phyloP scores from a whole-genome alignment of 2,797 vertebrate species.

The Phoebastria nigripes region DNA sequence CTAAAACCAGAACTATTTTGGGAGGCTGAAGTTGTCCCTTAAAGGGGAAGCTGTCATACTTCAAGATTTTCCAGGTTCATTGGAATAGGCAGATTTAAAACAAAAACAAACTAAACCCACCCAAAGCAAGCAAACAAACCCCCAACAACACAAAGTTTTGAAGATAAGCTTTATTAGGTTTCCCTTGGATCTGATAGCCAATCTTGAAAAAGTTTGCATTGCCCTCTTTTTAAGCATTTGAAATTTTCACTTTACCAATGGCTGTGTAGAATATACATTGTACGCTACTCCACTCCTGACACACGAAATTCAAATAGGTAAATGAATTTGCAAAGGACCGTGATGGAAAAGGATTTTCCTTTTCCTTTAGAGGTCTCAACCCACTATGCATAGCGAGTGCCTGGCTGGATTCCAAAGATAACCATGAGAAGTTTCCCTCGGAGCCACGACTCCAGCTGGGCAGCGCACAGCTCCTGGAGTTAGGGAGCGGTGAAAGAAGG shows the following conservation, averaged over 20 bases:
- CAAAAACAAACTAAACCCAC: accelerated
- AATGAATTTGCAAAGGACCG: neutral
- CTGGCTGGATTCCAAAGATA: neutral
- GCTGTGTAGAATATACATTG: neutral
- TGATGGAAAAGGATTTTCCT: neutral
- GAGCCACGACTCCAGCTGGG: accelerated
- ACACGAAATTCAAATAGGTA: neutral
- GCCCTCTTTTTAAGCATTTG: neutral
- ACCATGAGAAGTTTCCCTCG: neutral
- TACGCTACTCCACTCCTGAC: neutral
- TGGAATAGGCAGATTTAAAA: neutral
- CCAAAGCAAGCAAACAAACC: neutral
- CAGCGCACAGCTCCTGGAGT: neutral
- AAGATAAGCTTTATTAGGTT: neutral
- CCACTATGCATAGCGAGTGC: accelerated
- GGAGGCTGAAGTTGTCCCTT: neutral
- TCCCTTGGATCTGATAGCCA: neutral
- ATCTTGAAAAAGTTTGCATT: neutral
- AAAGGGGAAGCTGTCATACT: neutral
- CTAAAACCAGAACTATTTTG: neutral
- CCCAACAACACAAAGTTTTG: neutral
- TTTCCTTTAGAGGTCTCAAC: neutral
- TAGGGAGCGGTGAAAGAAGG: neutral
- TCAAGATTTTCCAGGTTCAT: neutral
- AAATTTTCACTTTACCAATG: neutral